Evolutionary conservation across 2,113 vertebrate genomes (phyloP), one percentile per base, ranked within the genome.

Genomic region (Chionodraco myersi): DNA sequence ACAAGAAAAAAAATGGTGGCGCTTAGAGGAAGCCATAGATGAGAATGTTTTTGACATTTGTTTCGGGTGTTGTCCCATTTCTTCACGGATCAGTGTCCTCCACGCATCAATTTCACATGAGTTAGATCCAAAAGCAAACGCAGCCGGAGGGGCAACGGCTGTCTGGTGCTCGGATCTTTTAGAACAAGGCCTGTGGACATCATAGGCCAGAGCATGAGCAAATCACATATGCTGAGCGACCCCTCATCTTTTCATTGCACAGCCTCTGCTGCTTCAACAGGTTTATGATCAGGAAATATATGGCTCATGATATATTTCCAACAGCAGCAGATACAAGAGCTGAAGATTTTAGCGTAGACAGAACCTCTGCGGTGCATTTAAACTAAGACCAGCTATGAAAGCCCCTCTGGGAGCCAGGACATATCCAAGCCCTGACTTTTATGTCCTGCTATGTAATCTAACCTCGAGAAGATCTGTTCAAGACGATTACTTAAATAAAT

Each of bases 401-500:
- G 41, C 59, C 62, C 26, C 53, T 52, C 15, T 57, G 80, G 65
- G 78, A 30, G 30, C 30, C 62, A 54, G n/a, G 4, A 53, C 72
- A 36, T 56, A 71, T 85, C 67, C 53, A 30, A 21, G 57, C 14
- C 10, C 15, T 3, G 41, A 62, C 41, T 74, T 92, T 90, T 84
- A 90, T 83, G 69, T 82, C 74, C 57, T 83, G 66, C 81, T 72
- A 82, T 87, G 83, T 86, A 84, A 87, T 77, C 57, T 80, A 64
- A 79, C 78, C 76, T 82, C 82, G 54, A 85, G 80, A 26, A 70
- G 62, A 74, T 83, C 59, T 72, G 58, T 60, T 54, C 45, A 36
- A 45, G 77, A 87, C 80, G 92, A 94, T 93, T 93, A 92, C 89
- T 85, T 61, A 75, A 88, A 89, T 94, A 93, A 94, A 94, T 94